Evolutionary conservation across 2,797 vertebrate species (phyloP).

Genomic region (Synaphobranchus kaupii): DNA sequence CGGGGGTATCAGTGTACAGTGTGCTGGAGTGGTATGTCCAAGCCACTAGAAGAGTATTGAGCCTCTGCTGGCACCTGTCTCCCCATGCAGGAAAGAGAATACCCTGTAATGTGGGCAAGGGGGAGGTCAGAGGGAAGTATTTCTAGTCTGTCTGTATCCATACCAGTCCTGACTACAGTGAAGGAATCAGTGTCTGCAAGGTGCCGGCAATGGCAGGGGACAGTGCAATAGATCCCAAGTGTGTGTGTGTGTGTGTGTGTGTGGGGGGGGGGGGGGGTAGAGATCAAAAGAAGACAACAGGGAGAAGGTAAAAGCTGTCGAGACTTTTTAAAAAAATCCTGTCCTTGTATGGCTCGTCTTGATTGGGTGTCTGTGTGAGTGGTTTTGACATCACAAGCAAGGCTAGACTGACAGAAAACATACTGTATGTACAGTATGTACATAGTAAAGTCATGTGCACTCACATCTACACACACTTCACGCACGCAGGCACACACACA

Average conservation of each 20-base stretch:
- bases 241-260: too few species aligned
- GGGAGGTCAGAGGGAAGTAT: not conserved
- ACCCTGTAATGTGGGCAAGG: not conserved
- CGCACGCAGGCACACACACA: not conserved
- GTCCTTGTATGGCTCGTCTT: not conserved
- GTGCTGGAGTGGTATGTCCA: not conserved
- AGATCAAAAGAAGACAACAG: not conserved
- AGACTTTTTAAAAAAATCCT: not conserved
- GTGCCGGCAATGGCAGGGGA: not conserved
- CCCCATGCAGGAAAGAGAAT: conserved; percentile 6
- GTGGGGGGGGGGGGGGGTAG: not conserved
- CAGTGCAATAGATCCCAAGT: not conserved
- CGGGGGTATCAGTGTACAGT: not conserved
- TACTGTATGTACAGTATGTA: not conserved
- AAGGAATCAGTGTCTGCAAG: too few species aligned
- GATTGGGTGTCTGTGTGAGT: not conserved
- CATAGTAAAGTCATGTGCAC: not conserved
- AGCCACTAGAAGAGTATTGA: not conserved
- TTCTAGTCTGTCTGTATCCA: not conserved
- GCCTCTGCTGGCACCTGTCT: not conserved
- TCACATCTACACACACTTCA: not conserved
- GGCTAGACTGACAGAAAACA: conserved; percentile 42
- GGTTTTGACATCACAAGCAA: conserved; percentile 19
- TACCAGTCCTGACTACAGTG: not conserved
- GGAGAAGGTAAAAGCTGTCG: not conserved